These are phyloP conservation scores for Hypercompe scribonia DNA, from an alignment of 2,888 invertebrate genomes.

Conservation along the genomic window DNA sequence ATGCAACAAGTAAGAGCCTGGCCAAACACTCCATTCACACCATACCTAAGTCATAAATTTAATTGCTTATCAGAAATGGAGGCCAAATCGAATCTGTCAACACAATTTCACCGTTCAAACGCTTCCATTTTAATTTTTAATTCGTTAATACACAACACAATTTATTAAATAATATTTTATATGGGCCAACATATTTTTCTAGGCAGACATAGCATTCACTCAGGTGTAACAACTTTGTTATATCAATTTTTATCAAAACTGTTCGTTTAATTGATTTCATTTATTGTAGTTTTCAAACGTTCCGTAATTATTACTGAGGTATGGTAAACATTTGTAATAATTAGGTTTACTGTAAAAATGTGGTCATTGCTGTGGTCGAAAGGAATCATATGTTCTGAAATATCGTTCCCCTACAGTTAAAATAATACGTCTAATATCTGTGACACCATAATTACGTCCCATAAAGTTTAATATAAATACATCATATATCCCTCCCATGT, in stretches of 20 bases:
- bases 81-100: slow-evolving; percentile 37
- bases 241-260: not conserved
- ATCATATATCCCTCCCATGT: too few relatives aligned
- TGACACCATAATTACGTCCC: too few relatives aligned
- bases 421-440: too few relatives aligned
- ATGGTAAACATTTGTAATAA: too few relatives aligned
- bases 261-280: not conserved
- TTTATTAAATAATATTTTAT: not conserved
- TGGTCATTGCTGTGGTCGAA: too few relatives aligned
- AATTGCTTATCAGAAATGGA: slow-evolving; percentile 27
- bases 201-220: not conserved
- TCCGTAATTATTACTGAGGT: not conserved
- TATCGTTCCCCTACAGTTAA: too few relatives aligned
- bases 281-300: not conserved
- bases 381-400: too few relatives aligned
- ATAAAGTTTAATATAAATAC: too few relatives aligned
- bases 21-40: not conserved
- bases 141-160: not conserved
- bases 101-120: slow-evolving; percentile 27
- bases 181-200: not conserved
- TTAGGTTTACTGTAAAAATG: too few relatives aligned
- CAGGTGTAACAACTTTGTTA: not conserved
- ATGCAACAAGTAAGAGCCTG: not conserved
- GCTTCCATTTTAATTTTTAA: slow-evolving; percentile 9
- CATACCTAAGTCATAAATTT: slow-evolving; percentile 15